Base-by-base conservation (phyloP, 2,888 invertebrate species). In the Pseudeuparius sepicola region DNA sequence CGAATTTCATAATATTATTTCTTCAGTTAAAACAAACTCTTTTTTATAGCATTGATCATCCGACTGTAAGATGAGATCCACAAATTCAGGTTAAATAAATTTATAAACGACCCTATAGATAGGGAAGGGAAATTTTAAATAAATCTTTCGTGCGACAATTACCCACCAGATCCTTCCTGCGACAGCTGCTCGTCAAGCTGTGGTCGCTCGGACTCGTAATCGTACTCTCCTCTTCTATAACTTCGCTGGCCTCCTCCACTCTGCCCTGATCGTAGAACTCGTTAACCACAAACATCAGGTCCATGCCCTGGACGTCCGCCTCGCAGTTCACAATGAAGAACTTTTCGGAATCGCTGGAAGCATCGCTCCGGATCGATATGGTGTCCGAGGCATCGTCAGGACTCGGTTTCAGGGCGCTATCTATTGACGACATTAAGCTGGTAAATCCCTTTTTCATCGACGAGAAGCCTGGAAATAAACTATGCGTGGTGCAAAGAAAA, bases 291-390 rank as follows among this genome's bases (percentile, higher is more conserved):
- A 82, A 82, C 60, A 79, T 77, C n/a, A 73, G 69, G 52, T 80
- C 80, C 17, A 73, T 71, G 46, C 76, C 78, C 40, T 77, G 75
- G 2, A 75, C 70, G 40, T 78, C 78, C n/a, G 47, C 43, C 31
- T 52, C 76, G 46, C 80, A 66, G n/a, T 70, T 74, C 1, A 85
- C 73, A 27, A 81, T 71, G n/a, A 86, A 75, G 56, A 79, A 88
- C 48, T 84, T 80, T 51, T 87, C 87, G 43, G 87, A 88, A 63
- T 92, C 92, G 1, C 86, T 87, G 47, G 85, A 87, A 18, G 79
- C 78, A 41, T 89, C 89, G 46, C 88, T 88, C 47, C 76, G 70
- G 48, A 81, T 71, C 1, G 83, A 83, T 44, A 79, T 64, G 1
- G 78, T 77, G 53, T 84, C 83, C 51, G 81, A 81, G 32, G 75